Evolutionary conservation across 1,140 invertebrate species (phyloP), one percentile per base, ranked within the genome.

Genomic region (Augochlora pura): DNA sequence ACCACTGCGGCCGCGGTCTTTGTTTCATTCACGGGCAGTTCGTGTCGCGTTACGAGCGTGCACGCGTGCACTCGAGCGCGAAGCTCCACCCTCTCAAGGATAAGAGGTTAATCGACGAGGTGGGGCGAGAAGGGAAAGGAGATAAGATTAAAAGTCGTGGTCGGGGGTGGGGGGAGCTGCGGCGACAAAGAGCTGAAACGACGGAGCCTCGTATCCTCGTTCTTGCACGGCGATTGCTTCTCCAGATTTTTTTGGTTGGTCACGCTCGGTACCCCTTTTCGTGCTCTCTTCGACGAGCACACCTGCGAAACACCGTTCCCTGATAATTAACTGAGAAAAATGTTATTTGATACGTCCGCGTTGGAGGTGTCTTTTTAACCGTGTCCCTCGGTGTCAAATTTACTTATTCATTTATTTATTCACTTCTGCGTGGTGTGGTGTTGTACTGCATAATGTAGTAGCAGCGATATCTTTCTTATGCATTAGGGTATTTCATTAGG

Each of bases 11-110:
- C 32, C 69, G 57, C 39, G 23, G 54, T 67, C 83, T 86, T 85
- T 86, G 83, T 86, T 86, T 83, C 85, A 83, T 86, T 86, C 84
- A 86, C 64, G 25, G 67, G 32, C 54, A 32, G 59, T 65, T 72
- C 65, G 76, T 38, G 59, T 73, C 57, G 32, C 78, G 73, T 86
- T 79, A 82, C 75, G 72, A 77, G 57, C 69, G 57, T 73, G 49
- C 42, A 66, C 67, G 46, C 38, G 59, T 63, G 68, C 84, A 86
- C 81, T 86, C 84, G 69, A 86, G 63, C 60, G 60, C 66, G 81
- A 79, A 86, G 57, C 63, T 71, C 64, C 76, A 71, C 76, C 83
- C 64, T 54, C 64, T 85, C 83, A 77, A 63, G 80, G 83, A 85
- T 85, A 32, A 69, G 62, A 70, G 72, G 57, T 75, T 67, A 70